Evolutionary conservation across 2,888 invertebrate species (phyloP).

Genomic region (Andrena minutula): DNA sequence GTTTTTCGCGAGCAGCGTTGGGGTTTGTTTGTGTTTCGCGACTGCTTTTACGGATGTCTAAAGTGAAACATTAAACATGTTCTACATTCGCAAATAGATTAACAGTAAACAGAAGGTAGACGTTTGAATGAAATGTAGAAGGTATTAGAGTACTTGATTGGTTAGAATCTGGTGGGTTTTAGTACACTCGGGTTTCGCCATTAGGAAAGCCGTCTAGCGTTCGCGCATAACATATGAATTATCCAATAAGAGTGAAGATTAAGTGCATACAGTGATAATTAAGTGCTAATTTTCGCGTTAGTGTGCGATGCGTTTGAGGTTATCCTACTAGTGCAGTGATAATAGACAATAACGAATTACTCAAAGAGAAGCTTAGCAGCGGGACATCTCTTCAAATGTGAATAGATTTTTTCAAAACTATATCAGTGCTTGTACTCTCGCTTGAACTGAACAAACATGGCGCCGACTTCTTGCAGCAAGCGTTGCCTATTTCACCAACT

Average conservation of each 20-base stretch:
- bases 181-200: no score
- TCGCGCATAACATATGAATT: no score
- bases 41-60: no score
- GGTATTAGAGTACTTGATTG: no score
- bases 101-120: neutral
- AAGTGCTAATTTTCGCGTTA: no score
- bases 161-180: no score
- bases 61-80: neutral
- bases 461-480: slow-evolving; percentile 11
- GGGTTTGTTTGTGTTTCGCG: neutral
- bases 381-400: neutral
- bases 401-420: slow-evolving; percentile 5
- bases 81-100: neutral
- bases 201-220: no score
- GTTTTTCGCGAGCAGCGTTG: neutral
- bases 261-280: no score
- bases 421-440: neutral
- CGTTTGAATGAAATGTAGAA: no score
- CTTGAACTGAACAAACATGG: slow-evolving; percentile 3
- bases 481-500: slow-evolving; percentile 22
- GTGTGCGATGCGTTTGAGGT: neutral
- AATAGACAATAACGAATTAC: neutral
- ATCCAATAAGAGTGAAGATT: no score
- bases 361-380: neutral
- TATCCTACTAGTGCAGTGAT: neutral